Evolutionary conservation across 2,113 vertebrate genomes (phyloP).

Genomic region (Urocolius indicus): DNA sequence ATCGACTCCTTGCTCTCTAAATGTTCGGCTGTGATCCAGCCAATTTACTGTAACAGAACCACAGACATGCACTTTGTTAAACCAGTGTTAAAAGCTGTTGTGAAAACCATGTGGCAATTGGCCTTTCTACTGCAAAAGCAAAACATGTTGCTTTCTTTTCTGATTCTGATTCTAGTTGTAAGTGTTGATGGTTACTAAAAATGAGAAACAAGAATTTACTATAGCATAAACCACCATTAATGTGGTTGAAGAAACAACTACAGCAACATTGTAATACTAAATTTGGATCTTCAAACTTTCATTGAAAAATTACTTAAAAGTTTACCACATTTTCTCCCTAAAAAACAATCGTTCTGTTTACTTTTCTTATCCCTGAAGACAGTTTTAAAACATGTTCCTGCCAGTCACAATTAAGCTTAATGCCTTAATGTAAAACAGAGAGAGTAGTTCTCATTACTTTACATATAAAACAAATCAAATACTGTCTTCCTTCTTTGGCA

Average conservation of each 20-base stretch:
- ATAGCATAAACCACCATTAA: background rate
- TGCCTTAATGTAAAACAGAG: background rate
- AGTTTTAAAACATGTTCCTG: background rate
- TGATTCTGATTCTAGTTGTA: background rate
- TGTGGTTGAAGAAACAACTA: background rate
- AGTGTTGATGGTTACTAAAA: background rate
- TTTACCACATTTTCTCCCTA: background rate
- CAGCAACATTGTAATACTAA: rapidly evolving
- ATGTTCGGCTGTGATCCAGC: conserved; percentile 96
- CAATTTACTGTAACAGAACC: conserved; percentile 88
- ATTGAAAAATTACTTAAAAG: background rate
- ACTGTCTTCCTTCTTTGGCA: background rate
- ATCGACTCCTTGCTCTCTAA: conserved; percentile 96
- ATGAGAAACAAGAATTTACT: background rate
- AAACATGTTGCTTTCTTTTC: background rate
- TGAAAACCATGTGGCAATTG: background rate
- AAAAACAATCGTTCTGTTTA: background rate
- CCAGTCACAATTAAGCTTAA: background rate
- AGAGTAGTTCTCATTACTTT: background rate
- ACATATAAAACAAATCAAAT: background rate
- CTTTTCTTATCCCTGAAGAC: background rate
- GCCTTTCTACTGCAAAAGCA: background rate
- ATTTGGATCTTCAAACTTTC: background rate
- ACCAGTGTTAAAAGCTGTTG: background rate
- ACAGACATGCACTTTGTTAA: background rate